phyloP scores from a whole-genome alignment of 1,140 invertebrate species.

The Dendroctonus valens region DNA sequence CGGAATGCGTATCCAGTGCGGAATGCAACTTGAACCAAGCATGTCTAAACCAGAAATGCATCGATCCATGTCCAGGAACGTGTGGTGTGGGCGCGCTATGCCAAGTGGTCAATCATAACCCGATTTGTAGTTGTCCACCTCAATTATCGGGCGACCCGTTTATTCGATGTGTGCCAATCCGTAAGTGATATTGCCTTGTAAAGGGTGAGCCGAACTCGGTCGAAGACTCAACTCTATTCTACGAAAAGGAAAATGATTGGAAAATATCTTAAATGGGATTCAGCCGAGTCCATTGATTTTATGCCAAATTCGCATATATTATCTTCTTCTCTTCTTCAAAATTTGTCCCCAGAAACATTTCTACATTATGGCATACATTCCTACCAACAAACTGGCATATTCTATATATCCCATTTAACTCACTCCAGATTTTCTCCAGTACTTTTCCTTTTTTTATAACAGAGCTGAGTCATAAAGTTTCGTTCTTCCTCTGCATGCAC shows the following conservation, averaged over 20 bases:
- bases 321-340: too few relatives aligned
- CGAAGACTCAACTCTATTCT: too few relatives aligned
- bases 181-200: slow-evolving; percentile 36
- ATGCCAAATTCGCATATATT: too few relatives aligned
- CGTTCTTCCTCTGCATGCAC: too few relatives aligned
- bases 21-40: slow-evolving; percentile 64
- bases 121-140: slow-evolving; percentile 65
- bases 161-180: slow-evolving; percentile 49
- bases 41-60: slow-evolving; percentile 64
- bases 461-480: too few relatives aligned
- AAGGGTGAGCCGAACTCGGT: too few relatives aligned
- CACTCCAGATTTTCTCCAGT: not conserved
- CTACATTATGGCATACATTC: too few relatives aligned
- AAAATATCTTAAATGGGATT: not conserved
- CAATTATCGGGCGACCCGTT: slow-evolving; percentile 74
- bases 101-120: slow-evolving; percentile 66
- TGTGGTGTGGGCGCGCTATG: slow-evolving; percentile 70
- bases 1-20: slow-evolving; percentile 63
- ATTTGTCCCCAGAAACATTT: too few relatives aligned
- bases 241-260: not conserved
- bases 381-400: too few relatives aligned
- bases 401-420: too few relatives aligned
- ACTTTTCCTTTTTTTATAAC: too few relatives aligned
- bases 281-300: too few relatives aligned
- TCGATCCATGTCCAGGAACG: slow-evolving; percentile 57